Base-by-base conservation (phyloP, 2,113 vertebrate species). In the Amazona vittata region DNA sequence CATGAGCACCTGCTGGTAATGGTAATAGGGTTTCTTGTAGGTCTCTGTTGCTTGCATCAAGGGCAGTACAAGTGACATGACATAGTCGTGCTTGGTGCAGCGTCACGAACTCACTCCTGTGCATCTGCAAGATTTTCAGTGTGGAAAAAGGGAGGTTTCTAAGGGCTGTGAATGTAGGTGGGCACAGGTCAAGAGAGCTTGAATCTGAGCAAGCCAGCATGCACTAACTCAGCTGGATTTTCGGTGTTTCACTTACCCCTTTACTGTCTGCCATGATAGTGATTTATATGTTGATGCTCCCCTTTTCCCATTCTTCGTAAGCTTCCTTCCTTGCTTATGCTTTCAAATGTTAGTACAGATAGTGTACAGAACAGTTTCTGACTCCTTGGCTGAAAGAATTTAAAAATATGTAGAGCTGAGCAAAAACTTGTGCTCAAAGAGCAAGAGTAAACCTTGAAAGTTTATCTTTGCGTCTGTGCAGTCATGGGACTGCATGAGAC, bases 61-160 rank as follows among this genome's bases (percentile, higher is more conserved):
- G 83, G 52, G n/a, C 59, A 60, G 49, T 5, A 15, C 14, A 22
- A 78, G 24, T 0, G 29, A 16, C 37, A 41, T 0, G 6, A 13
- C 41, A 3, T 1, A 4, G 60, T n/a, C 2, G 1, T 1, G 5
- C 29, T 47, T 35, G 1, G 15, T 18, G 19, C 55, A 28, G 39
- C 68, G 29, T 39, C 31, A 3, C 53, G 37, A 15, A 0, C 60
- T 69, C 43, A 59, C 21, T 1, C 80, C 47, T 15, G 10, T 1
- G 5, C 2, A 9, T 10, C 53, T 11, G 8, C 16, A 16, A 33
- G 55, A 8, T 26, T 65, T 75, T 52, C n/a, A 22, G 16, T 12
- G 2, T 6, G 12, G 57, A 25, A 33, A 15, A 5, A 2, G 50
- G 55, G 41, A 62, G 49, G 53, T 26, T 77, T 87, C 24, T 20